Evolutionary conservation across 2,888 invertebrate genomes (phyloP).

Genomic region (Aphodius sticticus): DNA sequence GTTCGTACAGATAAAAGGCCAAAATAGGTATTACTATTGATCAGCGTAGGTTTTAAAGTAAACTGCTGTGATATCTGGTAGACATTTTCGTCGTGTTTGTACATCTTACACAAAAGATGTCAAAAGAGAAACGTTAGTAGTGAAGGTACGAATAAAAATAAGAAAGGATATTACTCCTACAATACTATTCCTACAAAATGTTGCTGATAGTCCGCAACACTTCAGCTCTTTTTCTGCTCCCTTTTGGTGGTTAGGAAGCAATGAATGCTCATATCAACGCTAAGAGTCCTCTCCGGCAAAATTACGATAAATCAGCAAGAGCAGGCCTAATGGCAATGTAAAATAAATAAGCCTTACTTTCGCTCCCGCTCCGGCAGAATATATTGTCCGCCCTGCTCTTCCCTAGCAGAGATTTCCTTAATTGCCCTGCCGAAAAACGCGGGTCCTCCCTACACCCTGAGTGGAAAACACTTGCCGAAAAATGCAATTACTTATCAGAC

Average conservation of each 20-base stretch:
- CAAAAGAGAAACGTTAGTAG: too few species aligned
- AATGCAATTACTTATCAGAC: conserved; percentile 42
- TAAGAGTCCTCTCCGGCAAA: not conserved
- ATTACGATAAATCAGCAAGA: conserved; percentile 16
- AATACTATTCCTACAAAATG: too few species aligned
- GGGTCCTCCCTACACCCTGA: not conserved
- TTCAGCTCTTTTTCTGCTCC: not conserved
- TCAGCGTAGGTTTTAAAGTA: too few species aligned
- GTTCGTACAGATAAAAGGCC: too few species aligned
- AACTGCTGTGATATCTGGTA: too few species aligned
- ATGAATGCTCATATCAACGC: not conserved
- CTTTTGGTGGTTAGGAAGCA: not conserved
- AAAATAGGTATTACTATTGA: too few species aligned
- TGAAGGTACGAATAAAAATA: too few species aligned
- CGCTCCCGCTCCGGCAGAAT: conserved; percentile 11
- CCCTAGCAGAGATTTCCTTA: not conserved
- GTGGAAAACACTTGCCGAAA: conserved; percentile 28
- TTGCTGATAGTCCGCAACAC: not conserved
- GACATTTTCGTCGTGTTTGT: too few species aligned
- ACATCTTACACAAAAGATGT: too few species aligned
- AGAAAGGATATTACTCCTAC: too few species aligned
- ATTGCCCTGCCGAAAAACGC: conserved; percentile 19
- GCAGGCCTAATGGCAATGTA: conserved; percentile 22
- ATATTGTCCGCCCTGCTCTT: conserved; percentile 10
- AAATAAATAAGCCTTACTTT: conserved; percentile 26